Conservation (phyloP, 2,888 invertebrate genomes). For the Clepsis dumicolana region DNA sequence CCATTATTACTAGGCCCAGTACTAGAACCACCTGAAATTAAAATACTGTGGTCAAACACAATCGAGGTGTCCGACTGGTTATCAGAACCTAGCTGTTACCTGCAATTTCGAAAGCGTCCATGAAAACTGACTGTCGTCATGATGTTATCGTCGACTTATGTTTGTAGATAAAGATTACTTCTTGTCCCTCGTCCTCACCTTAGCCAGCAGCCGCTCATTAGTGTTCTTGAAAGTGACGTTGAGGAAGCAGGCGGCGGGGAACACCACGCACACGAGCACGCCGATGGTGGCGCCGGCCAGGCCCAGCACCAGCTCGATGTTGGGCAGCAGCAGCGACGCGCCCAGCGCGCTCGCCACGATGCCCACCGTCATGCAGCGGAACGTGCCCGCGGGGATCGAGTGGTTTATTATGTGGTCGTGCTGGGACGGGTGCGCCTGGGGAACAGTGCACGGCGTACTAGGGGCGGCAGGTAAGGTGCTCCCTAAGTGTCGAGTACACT, state of each 20-base stretch:
- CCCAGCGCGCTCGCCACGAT: slow-evolving; percentile 92
- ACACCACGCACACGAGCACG: slow-evolving; percentile 95
- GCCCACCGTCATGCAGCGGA: slow-evolving; percentile 92
- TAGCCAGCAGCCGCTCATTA: slow-evolving; percentile 93
- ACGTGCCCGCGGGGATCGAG: slow-evolving; percentile 94
- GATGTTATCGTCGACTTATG: too few relatives aligned
- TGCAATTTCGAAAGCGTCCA: too few relatives aligned
- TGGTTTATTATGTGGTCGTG: slow-evolving; percentile 88
- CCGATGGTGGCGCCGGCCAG: slow-evolving; percentile 98
- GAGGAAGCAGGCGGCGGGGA: slow-evolving; percentile 96
- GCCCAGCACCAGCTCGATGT: slow-evolving; percentile 97
- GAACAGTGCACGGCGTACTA: too few relatives aligned
- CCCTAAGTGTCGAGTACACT: too few relatives aligned
- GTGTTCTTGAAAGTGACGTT: slow-evolving; percentile 93
- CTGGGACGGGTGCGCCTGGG: slow-evolving; percentile 87
- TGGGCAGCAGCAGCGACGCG: slow-evolving; percentile 95
- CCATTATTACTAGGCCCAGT: slow-evolving; percentile 94
- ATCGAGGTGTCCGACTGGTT: slow-evolving; percentile 41
- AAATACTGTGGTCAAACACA: background rate
- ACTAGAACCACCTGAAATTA: slow-evolving; percentile 89
- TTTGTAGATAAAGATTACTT: too few relatives aligned
- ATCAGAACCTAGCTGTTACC: too few relatives aligned
- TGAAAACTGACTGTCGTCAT: too few relatives aligned
- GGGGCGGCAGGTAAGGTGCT: too few relatives aligned
- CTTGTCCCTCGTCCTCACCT: slow-evolving; percentile 81